A percentile compares a stretch with the other conserved stretches of the same genome.
Evolutionary conservation across 2,888 invertebrate genomes (phyloP).

Genomic region (Drosophila anceps): DNA sequence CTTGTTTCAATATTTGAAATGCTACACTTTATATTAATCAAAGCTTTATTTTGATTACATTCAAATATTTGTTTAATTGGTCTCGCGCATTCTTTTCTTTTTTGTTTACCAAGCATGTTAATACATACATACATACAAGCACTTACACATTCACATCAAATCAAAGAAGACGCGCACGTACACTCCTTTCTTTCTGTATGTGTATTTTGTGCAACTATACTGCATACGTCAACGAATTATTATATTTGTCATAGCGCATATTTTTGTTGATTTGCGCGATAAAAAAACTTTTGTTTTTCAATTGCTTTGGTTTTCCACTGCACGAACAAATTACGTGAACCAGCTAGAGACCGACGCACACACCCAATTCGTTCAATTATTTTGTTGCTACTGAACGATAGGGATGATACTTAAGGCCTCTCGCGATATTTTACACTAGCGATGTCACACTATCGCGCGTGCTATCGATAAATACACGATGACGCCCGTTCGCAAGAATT

Average conservation of each 20-base stretch:
- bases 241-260: slow-evolving; percentile 31
- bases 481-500: slow-evolving; percentile 25
- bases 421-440: slow-evolving; percentile 12
- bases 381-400: slow-evolving; percentile 55
- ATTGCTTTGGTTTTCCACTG: slow-evolving; percentile 38
- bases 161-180: slow-evolving; percentile 63
- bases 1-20: slow-evolving; percentile 63
- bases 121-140: slow-evolving; percentile 39
- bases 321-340: slow-evolving; percentile 55
- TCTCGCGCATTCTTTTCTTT: slow-evolving; percentile 27
- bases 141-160: slow-evolving; percentile 35
- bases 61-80: slow-evolving; percentile 42
- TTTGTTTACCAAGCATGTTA: slow-evolving; percentile 45
- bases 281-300: slow-evolving; percentile 26
- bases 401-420: slow-evolving; percentile 21
- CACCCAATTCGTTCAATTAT: slow-evolving; percentile 42
- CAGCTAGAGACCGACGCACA: slow-evolving; percentile 35
- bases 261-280: slow-evolving; percentile 34
- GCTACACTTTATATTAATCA: slow-evolving; percentile 39
- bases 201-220: slow-evolving; percentile 30
- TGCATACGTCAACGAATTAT: slow-evolving; percentile 27
- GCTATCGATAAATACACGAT: slow-evolving; percentile 28
- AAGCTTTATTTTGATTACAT: slow-evolving; percentile 25
- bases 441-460: slow-evolving; percentile 5
- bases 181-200: slow-evolving; percentile 11